These are phyloP conservation scores for Oncopodura yosiiana DNA, from an alignment of 1,140 invertebrate species.

Conservation along the genomic window DNA sequence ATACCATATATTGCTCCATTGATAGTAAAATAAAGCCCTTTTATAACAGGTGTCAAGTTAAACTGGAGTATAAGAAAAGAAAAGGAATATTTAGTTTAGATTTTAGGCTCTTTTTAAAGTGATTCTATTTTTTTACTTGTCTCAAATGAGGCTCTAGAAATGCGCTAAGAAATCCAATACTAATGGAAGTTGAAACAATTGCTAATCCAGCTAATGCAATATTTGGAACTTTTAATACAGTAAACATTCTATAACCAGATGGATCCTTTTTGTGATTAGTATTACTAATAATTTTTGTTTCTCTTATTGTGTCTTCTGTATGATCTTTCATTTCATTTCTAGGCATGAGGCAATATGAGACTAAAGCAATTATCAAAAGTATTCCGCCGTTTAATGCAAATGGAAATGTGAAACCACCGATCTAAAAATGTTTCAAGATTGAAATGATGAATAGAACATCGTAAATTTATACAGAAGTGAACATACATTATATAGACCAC, in stretches of 20 bases:
- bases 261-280: slow-evolving; percentile 45
- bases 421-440: slow-evolving; percentile 37
- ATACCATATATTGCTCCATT: slow-evolving; percentile 75
- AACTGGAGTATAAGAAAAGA: slow-evolving; percentile 42
- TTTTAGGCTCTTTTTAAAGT: background rate
- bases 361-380: slow-evolving; percentile 3
- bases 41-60: slow-evolving; percentile 56
- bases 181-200: slow-evolving; percentile 63
- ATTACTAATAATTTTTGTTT: no score
- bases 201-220: slow-evolving; percentile 56
- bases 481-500: slow-evolving; percentile 60
- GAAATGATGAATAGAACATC: slow-evolving; percentile 43
- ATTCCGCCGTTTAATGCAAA: slow-evolving; percentile 54
- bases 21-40: slow-evolving; percentile 77
- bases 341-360: slow-evolving; percentile 17
- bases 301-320: slow-evolving; percentile 3
- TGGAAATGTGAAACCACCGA: slow-evolving; percentile 74
- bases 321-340: background rate
- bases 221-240: slow-evolving; percentile 56
- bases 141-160: slow-evolving; percentile 71
- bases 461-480: slow-evolving; percentile 54
- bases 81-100: background rate
- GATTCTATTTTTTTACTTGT: slow-evolving; percentile 42
- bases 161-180: slow-evolving; percentile 69
- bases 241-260: slow-evolving; percentile 49